Evolutionary conservation across 2,113 vertebrate genomes (phyloP), one percentile per base, ranked within the genome.

Genomic region (Catharus bicknelli): DNA sequence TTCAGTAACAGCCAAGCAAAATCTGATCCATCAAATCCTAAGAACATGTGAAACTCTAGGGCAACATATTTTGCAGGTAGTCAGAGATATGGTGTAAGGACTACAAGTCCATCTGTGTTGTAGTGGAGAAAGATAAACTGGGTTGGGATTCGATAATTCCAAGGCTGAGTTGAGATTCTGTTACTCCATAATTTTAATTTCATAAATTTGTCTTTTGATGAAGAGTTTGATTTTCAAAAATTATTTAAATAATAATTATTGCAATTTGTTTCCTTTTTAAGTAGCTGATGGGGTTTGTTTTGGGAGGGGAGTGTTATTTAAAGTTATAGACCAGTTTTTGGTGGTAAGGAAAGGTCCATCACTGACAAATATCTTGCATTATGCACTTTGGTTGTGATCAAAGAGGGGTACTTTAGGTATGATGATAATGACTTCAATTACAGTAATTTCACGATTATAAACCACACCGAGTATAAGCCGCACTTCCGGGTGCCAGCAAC

Each of bases 301-400:
- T 30, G 5, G 15, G 7, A 21, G 3, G 2, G 4, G 8, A 20
- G 8, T 57, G 36, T 45, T 80, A 8, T 51, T 7, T 64, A 25
- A 42, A 64, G 17, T 20, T 80, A 38, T 1, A 61, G 64, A 10
- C 4, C 14, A 16, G 13, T 7, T 77, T 87, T 81, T 40, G 45
- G 7, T 38, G 7, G 7, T 47, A 17, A 8, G 32, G 34, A 29
- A 20, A 48, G 10, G 18, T 80, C 29, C 5, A 8, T 69, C n/a
- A n/a, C 11, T 77, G 43, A 15, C 13, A 47, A 69, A 48, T 34
- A 22, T 23, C 34, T 66, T 74, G 29, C 0, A 0, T 21, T 43
- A 20, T 22, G 13, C 26, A 19, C 36, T 81, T 79, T 42, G 19
- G 6, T 57, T 54, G 6, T 58, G 30, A 23, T 58, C 18, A 53